Evolutionary conservation across 2,888 invertebrate species (phyloP), one percentile per base, ranked within the genome.

Genomic region (Agriotes lineatus): DNA sequence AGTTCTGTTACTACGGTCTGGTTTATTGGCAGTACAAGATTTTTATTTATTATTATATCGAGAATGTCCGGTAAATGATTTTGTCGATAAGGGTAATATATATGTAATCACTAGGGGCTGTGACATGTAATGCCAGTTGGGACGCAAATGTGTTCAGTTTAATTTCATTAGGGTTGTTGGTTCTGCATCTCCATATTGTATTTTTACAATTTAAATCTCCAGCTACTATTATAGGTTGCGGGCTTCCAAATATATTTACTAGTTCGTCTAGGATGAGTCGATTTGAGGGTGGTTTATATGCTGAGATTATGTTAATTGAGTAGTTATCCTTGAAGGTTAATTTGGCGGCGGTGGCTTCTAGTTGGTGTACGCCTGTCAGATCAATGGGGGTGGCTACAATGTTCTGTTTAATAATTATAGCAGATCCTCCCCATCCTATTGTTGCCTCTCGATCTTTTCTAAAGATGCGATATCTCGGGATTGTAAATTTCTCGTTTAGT

Each of bases 151-250:
- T 30, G 2, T 52, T 25, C 4, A 52, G 52, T 20, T 52, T 52
- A 12, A 25, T 52, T 9, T 10, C 52, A 20, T 52, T 52, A 14
- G 52, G 20, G 16, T 25, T 52, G 5, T 10, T 52, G 6, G 12
- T 16, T 52, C 25, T 52, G 12, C 20, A 52, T 52, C 45, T 18
- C 14, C 45, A 45, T 9, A n/a, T 45, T 20, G 6, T 9, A 52
- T 52, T n/a, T 52, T 30, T 52, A 16, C 14, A 52, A 16, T 52
- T 52, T 6, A 52, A 7, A 12, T 52, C 52, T 22, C 52, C 52
- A 9, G 25, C 25, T 25, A 52, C 2, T 7, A 52, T n/a, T 16
- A 25, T 52, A n/a, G 20, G 25, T 12, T 10, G 20, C 3, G 18
- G 19, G 20, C 48, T 18, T 6, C 12, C 48, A 48, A 48, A 25